Base-by-base conservation (phyloP, 2,113 vertebrate genomes). In the Labrus mixtus region DNA sequence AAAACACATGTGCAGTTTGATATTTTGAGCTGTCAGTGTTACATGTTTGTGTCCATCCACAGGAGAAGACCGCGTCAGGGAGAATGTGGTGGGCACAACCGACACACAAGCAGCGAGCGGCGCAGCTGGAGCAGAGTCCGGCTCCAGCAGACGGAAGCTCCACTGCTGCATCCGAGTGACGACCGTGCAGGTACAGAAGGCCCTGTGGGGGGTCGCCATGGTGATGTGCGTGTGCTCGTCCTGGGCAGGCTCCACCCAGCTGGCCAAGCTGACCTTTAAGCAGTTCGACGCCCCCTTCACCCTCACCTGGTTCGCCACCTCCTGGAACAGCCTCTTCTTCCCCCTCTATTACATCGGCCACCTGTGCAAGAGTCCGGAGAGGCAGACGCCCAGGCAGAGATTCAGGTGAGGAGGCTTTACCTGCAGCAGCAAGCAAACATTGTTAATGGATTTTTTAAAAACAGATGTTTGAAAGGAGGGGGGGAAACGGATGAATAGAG, bases 281-380 rank as follows among this genome's bases (percentile, higher is more conserved):
- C 93, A 93, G 78, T 96, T 97, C 0, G 94, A 98, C 6, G 97
- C 97, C 3, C 97, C 97, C 45, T 99, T 99, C 93, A 97, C 97
- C 86, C 95, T 99, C 86, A 97, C 97, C 0, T 99, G 97, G 97
- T 99, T 99, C 73, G 96, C 97, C 93, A 97, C 97, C 93, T 94
- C 93, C 89, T 99, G 97, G 97, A 99, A 99, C 94, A 95, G 96
- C 92, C 93, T 98, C 71, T 98, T 98, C 92, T 99, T 98, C 90
- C 97, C 97, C 8, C 85, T 99, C 51, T 99, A 98, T 87, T 99
- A 99, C 73, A 89, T 94, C 10, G 97, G 97, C 80, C 95, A 98
- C 81, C 79, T 95, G 90, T 97, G 95, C 94, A 97, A 96, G 92
- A 96, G 95, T 61, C 79, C 95, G 0, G 97, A 98, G 94, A 96